A percentile compares a stretch with the other conserved stretches of the same genome.
These are phyloP conservation scores for Bombus huntii DNA, from an alignment of 1,140 invertebrate genomes.

Conservation along the genomic window DNA sequence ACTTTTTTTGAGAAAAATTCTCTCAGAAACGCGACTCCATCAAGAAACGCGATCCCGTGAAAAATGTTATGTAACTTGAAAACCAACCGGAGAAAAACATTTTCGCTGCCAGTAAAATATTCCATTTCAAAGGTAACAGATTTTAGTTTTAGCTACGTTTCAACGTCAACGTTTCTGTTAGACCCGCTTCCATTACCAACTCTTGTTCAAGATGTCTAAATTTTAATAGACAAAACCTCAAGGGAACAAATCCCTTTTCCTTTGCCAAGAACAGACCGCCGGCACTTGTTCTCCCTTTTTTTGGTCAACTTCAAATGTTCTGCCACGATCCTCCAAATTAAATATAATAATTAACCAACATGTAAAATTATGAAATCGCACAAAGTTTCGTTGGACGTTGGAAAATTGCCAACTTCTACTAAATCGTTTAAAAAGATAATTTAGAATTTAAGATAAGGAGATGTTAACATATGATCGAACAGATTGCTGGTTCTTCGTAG, in stretches of 20 bases:
- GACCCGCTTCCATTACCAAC: neutral
- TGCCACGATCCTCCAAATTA: neutral
- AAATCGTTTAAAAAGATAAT: neutral
- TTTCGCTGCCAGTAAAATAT: slow-evolving; percentile 15
- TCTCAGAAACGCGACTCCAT: neutral
- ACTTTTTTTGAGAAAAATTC: slow-evolving; percentile 23
- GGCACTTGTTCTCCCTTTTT: neutral
- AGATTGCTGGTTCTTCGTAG: neutral
- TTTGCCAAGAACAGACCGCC: neutral
- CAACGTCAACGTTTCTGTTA: slow-evolving; percentile 3
- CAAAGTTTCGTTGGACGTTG: neutral
- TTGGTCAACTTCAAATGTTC: neutral
- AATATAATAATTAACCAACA: neutral
- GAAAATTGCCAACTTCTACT: neutral
- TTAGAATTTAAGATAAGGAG: neutral
- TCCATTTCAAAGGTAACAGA: slow-evolving; percentile 23
- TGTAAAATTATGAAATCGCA: neutral
- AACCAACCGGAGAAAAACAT: slow-evolving; percentile 12
- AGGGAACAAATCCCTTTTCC: neutral
- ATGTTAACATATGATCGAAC: neutral
- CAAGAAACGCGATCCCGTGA: slow-evolving; percentile 5
- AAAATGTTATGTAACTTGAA: slow-evolving; percentile 3
- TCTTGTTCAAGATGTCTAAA: neutral
- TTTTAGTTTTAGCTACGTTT: slow-evolving; percentile 7
- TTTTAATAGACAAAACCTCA: slow-evolving; percentile 2